These are phyloP conservation scores for Apamea monoglypha DNA, from an alignment of 2,888 invertebrate genomes.

Conservation along the genomic window DNA sequence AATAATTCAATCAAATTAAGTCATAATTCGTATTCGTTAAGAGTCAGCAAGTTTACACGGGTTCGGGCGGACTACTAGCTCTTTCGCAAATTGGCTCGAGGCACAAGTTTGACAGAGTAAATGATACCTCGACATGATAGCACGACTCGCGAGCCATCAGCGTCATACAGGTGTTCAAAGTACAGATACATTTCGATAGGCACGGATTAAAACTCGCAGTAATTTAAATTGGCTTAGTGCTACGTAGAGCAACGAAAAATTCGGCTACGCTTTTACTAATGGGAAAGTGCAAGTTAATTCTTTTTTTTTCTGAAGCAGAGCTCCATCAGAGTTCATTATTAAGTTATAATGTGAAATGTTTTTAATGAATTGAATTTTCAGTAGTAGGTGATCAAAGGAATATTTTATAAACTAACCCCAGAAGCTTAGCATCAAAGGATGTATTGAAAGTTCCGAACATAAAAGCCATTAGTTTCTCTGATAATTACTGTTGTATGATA, in stretches of 20 bases:
- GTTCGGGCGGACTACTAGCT: constrained; percentile 60
- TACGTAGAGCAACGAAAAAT: constrained; percentile 23
- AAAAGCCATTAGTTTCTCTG: background rate
- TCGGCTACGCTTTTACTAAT: constrained; percentile 14
- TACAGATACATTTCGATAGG: constrained; percentile 32
- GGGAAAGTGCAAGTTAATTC: constrained; percentile 17
- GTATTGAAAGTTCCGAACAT: background rate
- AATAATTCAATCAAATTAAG: constrained; percentile 78
- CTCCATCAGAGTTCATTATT: constrained; percentile 9
- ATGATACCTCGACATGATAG: constrained; percentile 67
- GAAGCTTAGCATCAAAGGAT: background rate
- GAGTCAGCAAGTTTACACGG: constrained; percentile 75
- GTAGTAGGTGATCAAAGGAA: background rate
- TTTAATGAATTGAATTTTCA: background rate
- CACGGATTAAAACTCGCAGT: constrained; percentile 35
- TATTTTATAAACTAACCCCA: background rate
- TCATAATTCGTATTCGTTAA: constrained; percentile 73
- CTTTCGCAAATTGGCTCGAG: constrained; percentile 77
- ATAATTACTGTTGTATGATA: background rate
- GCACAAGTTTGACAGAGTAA: constrained; percentile 74
- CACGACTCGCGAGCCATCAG: constrained; percentile 18
- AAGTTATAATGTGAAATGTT: constrained; percentile 1
- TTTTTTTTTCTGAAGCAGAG: constrained; percentile 2
- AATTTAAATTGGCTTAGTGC: constrained; percentile 38
- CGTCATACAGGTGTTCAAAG: constrained; percentile 41